Evolutionary conservation across 92 coral and sea anemone genomes (phyloP).

Genomic region (Phymanthus crucifer): DNA sequence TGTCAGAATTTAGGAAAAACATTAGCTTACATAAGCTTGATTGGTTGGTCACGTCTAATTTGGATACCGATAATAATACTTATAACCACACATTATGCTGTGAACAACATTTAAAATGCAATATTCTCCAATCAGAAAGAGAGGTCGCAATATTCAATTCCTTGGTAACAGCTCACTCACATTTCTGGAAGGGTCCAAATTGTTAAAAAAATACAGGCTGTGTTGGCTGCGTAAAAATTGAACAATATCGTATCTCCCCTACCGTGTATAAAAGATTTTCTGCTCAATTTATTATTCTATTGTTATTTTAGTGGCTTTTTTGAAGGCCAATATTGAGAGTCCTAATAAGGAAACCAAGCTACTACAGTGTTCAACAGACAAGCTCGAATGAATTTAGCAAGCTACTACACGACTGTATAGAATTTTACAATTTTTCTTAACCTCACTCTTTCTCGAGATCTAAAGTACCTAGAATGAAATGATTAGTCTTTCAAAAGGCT

Average conservation of each 20-base stretch:
- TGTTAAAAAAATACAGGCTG: neutral
- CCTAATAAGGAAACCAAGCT: neutral
- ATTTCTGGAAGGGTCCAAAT: too few relatives aligned
- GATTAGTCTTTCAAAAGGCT: neutral
- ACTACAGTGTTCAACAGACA: neutral
- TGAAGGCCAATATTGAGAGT: neutral
- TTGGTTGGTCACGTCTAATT: too few relatives aligned
- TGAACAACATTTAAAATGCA: too few relatives aligned
- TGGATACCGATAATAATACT: too few relatives aligned
- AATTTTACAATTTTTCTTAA: neutral
- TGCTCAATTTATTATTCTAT: neutral
- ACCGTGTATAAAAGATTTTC: neutral
- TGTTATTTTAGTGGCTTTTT: neutral
- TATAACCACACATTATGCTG: too few relatives aligned
- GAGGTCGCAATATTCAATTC: too few relatives aligned
- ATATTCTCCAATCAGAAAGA: too few relatives aligned
- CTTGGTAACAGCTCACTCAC: too few relatives aligned
- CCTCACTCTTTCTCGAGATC: neutral
- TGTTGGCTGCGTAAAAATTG: neutral
- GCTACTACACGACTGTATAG: neutral
- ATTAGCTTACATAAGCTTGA: too few relatives aligned
- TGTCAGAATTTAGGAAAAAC: too few relatives aligned
- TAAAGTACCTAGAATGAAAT: neutral
- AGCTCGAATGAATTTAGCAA: neutral
- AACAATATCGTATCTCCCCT: neutral